These are phyloP conservation scores for Prionace glauca DNA, from an alignment of 2,797 vertebrate species.

Conservation along the genomic window DNA sequence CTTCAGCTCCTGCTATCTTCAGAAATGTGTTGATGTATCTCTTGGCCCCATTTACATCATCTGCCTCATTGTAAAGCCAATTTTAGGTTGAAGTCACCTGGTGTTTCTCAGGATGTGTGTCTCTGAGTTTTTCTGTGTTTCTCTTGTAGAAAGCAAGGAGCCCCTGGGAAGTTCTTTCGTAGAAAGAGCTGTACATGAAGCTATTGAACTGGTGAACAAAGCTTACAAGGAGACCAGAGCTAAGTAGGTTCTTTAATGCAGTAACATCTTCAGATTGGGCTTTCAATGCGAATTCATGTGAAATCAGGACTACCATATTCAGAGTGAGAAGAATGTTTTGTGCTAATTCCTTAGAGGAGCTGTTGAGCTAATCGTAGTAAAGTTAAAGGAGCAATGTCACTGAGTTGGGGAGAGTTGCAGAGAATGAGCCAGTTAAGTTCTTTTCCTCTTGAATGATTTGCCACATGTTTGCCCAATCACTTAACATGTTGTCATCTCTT, in stretches of 20 bases:
- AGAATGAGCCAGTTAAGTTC: background rate
- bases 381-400: background rate
- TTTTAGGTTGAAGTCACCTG: background rate
- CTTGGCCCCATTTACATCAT: background rate
- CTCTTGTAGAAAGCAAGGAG: conserved; percentile 43
- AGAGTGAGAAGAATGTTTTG: background rate
- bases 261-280: background rate
- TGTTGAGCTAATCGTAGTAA: background rate
- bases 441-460: background rate
- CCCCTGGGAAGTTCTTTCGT: conserved; percentile 53
- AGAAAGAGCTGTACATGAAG: conserved; percentile 59
- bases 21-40: background rate
- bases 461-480: background rate
- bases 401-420: background rate
- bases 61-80: background rate
- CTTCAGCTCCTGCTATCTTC: background rate
- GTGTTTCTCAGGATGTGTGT: background rate
- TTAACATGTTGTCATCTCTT: background rate
- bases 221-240: conserved; percentile 70
- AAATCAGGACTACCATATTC: background rate
- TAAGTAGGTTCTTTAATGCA: conserved; percentile 57
- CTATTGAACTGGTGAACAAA: conserved; percentile 68
- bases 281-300: background rate
- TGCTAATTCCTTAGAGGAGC: background rate
- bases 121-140: background rate